A percentile compares a stretch with the other conserved stretches of the same genome.
Conservation (phyloP, 2,797 vertebrate species). For the Eulemur mongoz region DNA sequence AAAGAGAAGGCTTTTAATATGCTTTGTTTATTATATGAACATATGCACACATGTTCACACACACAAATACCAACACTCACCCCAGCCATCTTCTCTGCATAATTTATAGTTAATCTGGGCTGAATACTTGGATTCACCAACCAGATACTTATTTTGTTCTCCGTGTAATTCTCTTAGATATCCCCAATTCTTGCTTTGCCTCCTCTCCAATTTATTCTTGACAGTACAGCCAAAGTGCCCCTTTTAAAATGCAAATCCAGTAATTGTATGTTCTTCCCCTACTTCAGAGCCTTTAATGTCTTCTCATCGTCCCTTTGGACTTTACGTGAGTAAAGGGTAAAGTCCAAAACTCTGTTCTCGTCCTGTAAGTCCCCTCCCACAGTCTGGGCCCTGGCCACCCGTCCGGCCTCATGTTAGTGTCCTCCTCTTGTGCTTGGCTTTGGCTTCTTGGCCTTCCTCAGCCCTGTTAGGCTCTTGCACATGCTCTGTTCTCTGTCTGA, state of each 20-base stretch:
- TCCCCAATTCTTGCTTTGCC: neutral
- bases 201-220: neutral
- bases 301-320: neutral
- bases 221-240: neutral
- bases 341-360: neutral
- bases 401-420: neutral
- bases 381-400: neutral
- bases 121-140: neutral
- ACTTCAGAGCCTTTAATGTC: neutral
- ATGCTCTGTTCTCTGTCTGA: neutral
- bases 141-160: neutral
- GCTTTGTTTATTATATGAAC: neutral
- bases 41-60: accelerated
- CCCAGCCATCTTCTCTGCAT: too few relatives aligned
- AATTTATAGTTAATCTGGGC: neutral
- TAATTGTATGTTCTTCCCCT: neutral
- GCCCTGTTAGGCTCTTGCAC: neutral
- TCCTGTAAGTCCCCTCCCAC: neutral
- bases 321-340: too few relatives aligned
- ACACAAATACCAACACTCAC: neutral
- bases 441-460: neutral
- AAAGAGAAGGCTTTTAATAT: neutral
- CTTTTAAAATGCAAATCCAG: constrained; percentile 13
- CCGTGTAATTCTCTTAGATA: neutral
- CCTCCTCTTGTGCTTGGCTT: neutral